Evolutionary conservation across 2,888 invertebrate species (phyloP), one percentile per base, ranked within the genome.

Genomic region (Leptinotarsa juncta): DNA sequence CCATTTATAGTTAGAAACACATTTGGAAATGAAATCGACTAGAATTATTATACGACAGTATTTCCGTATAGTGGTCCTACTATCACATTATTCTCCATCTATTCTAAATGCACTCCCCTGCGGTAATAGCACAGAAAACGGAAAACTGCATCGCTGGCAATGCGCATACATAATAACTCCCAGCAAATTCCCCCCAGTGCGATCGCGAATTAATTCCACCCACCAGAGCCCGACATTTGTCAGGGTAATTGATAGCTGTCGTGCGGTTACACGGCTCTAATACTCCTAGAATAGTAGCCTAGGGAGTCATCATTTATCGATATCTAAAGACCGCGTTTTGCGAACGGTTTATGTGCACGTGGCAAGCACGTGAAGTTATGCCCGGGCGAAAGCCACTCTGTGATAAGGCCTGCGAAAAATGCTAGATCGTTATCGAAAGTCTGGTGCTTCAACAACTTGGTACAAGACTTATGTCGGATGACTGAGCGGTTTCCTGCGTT

Each of bases 271-370:
- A 67, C 75, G 69, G 70, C 77, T 70, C 78, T 80, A 80, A 80
- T 78, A 76, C 79, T 75, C 73, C 74, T 74, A 53, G 72, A 78
- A 79, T 78, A 78, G 78, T 70, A 71, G 73, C 73, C 78, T 62
- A 57, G 79, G 77, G 79, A 79, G 65, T 71, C 77, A 78, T 79
- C 74, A 79, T 73, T 79, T 74, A 77, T 72, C 79, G 78, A 79
- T 78, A 79, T 79, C 78, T 76, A 76, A 79, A 78, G 78, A 77
- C 51, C 67, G 53, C 70, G 72, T 79, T 79, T 74, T 72, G 74
- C 77, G 74, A 68, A 70, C 73, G 67, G 70, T 76, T 73, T 65
- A 76, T 73, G 65, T 57, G 76, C 76, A 76, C 76, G 76, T 76
- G 76, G 50, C 76, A 60, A 65, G 73, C 70, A 74, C 72, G 77